Percentiles rank a stretch among this genome's conserved stretches.
Conservation (phyloP, 2,888 invertebrate species). For the Elaeidobius kamerunicus region DNA sequence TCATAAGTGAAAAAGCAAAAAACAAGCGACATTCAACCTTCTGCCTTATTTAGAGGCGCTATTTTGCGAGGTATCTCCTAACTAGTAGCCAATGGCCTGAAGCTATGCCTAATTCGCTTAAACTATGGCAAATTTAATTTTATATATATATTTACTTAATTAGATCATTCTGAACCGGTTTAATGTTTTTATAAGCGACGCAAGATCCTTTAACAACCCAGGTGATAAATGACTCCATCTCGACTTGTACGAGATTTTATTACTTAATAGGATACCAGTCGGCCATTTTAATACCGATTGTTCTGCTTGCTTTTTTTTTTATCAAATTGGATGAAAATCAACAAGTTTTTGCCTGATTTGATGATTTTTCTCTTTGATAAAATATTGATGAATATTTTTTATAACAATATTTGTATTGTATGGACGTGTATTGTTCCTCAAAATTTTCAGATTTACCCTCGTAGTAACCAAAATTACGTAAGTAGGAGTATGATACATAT, state of each 20-base stretch:
- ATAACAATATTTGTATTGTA: too few relatives aligned
- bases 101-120: conserved; percentile 26
- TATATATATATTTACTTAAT: conserved; percentile 32
- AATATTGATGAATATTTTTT: too few relatives aligned
- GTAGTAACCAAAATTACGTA: too few relatives aligned
- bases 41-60: conserved; percentile 27
- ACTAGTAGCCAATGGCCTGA: conserved; percentile 19
- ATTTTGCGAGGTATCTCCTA: conserved; percentile 27
- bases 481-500: too few relatives aligned
- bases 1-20: conserved; percentile 21
- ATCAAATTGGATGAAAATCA: too few relatives aligned
- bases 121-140: conserved; percentile 31
- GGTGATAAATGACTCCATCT: conserved; percentile 28
- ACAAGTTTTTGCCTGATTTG: too few relatives aligned
- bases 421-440: too few relatives aligned
- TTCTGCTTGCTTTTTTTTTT: conserved; percentile 8
- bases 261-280: conserved; percentile 21
- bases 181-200: conserved; percentile 23
- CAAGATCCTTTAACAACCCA: conserved; percentile 25
- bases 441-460: too few relatives aligned
- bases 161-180: conserved; percentile 30
- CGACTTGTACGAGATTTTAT: conserved; percentile 22
- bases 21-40: conserved; percentile 21
- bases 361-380: too few relatives aligned
- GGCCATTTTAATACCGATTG: conserved; percentile 19